A percentile compares a stretch with the other conserved stretches of the same genome.
These are phyloP conservation scores for Pithys albifrons DNA, from an alignment of 2,113 vertebrate genomes.

Conservation along the genomic window DNA sequence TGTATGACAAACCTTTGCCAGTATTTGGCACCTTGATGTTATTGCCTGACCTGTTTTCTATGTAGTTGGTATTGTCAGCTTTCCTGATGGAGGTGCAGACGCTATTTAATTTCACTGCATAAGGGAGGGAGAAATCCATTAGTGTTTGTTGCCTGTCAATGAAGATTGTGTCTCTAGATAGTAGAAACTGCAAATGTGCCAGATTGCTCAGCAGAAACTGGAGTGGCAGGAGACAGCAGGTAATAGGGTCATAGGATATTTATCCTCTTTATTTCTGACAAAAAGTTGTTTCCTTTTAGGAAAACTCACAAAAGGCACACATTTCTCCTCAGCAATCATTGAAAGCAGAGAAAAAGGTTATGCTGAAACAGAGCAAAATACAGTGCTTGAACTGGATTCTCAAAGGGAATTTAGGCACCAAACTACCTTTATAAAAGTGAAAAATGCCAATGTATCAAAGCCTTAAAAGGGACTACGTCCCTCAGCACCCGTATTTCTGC, in stretches of 20 bases:
- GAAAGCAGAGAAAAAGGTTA: neutral
- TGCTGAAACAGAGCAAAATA: neutral
- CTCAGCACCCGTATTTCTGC: neutral
- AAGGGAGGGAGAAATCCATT: slow-evolving; percentile 47
- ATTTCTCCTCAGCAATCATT: neutral
- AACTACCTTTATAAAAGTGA: neutral
- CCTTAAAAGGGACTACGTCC: neutral
- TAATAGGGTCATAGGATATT: neutral
- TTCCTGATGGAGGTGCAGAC: slow-evolving; percentile 7
- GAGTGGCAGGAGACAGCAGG: neutral
- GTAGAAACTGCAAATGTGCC: slow-evolving; percentile 16
- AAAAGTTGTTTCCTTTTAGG: neutral
- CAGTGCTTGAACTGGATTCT: neutral
- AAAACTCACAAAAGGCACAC: neutral
- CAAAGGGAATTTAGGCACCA: neutral
- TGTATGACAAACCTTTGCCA: neutral
- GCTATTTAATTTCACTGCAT: slow-evolving; percentile 41
- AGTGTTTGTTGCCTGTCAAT: neutral
- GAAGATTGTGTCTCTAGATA: slow-evolving; percentile 26
- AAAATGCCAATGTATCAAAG: neutral
- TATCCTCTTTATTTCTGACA: neutral
- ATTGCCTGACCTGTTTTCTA: slow-evolving; percentile 20
- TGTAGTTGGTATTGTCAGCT: slow-evolving; percentile 14
- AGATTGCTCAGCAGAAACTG: slow-evolving; percentile 33
- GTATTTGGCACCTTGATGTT: neutral